Evolutionary conservation across 2,888 invertebrate species (phyloP).

Genomic region (Holacanthella duospinosa): DNA sequence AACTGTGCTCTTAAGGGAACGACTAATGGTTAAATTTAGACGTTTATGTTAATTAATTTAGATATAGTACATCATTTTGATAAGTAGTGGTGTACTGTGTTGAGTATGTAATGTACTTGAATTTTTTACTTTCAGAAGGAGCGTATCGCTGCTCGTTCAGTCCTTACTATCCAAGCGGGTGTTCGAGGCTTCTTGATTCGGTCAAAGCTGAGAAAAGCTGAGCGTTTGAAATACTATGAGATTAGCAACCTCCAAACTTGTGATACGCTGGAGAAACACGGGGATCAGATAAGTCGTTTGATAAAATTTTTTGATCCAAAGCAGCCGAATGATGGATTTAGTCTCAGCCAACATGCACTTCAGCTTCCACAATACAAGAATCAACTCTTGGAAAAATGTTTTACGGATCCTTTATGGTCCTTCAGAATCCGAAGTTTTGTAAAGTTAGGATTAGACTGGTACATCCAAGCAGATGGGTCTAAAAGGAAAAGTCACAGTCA

Average conservation of each 20-base stretch:
- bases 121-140: conserved; percentile 46
- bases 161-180: conserved; percentile 62
- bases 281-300: conserved; percentile 21
- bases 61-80: too few relatives aligned
- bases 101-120: too few relatives aligned
- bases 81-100: too few relatives aligned
- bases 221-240: conserved; percentile 47
- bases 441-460: background rate
- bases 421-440: background rate
- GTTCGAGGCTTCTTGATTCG: conserved; percentile 63
- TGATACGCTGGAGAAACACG: conserved; percentile 15
- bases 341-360: conserved; percentile 15
- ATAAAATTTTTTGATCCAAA: conserved; percentile 22
- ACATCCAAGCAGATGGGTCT: background rate
- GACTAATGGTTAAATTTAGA: too few relatives aligned
- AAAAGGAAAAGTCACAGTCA: too few relatives aligned
- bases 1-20: too few relatives aligned
- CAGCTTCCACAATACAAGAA: conserved; percentile 6
- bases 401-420: background rate
- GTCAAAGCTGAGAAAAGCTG: conserved; percentile 54
- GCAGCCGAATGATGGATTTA: conserved; percentile 6
- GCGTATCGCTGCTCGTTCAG: conserved; percentile 37
- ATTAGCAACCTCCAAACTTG: too few relatives aligned
- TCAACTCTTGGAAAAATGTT: background rate
- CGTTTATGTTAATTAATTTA: too few relatives aligned